Evolutionary conservation across 2,113 vertebrate species (phyloP).

Genomic region (Notarius quadriscutis): DNA sequence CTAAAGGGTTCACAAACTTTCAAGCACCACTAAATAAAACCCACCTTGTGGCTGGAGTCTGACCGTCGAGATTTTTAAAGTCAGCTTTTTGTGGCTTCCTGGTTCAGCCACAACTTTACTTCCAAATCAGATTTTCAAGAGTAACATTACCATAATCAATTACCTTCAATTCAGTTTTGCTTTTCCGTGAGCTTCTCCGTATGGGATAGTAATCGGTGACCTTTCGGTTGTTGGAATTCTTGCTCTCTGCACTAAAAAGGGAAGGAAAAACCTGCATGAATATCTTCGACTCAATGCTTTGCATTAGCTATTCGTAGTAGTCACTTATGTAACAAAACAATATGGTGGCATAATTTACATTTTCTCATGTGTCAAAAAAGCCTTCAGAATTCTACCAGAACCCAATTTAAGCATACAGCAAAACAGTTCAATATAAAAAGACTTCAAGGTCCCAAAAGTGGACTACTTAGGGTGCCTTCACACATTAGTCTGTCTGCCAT

Average conservation of each 20-base stretch:
- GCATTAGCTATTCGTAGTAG: neutral
- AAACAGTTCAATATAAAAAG: neutral
- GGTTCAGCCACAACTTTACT: neutral
- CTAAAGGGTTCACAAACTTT: no score
- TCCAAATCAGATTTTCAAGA: neutral
- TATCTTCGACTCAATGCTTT: no score
- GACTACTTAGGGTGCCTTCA: neutral
- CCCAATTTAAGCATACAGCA: neutral
- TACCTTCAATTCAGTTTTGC: slow-evolving; percentile 90
- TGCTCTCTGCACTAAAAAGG: slow-evolving; percentile 71
- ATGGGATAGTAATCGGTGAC: slow-evolving; percentile 94
- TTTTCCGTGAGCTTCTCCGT: slow-evolving; percentile 90
- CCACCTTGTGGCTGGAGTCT: neutral
- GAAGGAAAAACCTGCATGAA: neutral
- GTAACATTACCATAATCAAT: neutral
- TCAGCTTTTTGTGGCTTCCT: neutral
- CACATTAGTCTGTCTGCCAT: neutral
- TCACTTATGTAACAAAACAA: neutral
- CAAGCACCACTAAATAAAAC: no score
- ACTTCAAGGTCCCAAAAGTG: neutral
- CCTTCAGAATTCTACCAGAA: neutral
- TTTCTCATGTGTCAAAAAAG: neutral
- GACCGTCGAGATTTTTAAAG: neutral
- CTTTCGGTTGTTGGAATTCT: slow-evolving; percentile 82
- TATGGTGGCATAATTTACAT: neutral